Percentiles rank a stretch among this genome's conserved stretches.
These are phyloP conservation scores for Stichodactyla mertensii DNA, from an alignment of 64 coral and sea anemone genomes.

Conservation along the genomic window DNA sequence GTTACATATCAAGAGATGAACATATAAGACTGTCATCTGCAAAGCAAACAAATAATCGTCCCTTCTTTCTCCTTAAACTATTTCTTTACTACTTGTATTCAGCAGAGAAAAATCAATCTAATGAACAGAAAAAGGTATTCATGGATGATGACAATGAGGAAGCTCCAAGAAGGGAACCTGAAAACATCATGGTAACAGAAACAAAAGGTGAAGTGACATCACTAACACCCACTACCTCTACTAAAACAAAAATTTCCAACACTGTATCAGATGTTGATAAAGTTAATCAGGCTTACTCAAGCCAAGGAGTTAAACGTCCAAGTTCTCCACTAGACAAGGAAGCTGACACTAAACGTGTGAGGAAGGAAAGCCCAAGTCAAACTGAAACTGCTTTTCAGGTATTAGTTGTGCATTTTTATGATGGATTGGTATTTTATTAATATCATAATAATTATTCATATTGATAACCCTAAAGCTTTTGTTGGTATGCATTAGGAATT, in stretches of 20 bases:
- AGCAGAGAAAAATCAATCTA: background rate
- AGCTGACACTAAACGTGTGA: background rate
- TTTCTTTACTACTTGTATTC: background rate
- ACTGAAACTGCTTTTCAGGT: background rate
- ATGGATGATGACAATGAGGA: background rate
- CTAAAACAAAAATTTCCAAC: background rate
- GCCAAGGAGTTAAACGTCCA: constrained; percentile 17
- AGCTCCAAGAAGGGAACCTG: background rate
- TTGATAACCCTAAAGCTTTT: no score
- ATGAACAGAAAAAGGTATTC: background rate
- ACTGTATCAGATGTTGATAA: background rate
- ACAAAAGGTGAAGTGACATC: constrained; percentile 8
- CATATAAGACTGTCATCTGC: no score
- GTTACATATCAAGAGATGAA: no score
- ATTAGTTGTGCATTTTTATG: background rate
- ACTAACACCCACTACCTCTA: background rate
- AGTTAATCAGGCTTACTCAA: background rate
- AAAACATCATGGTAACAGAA: background rate
- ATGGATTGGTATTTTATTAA: no score
- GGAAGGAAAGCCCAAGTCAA: background rate
- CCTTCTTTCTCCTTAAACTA: background rate
- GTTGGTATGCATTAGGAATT: background rate
- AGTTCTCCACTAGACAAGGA: background rate
- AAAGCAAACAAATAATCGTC: no score
- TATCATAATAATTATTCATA: no score